Evolutionary conservation across 2,888 invertebrate genomes (phyloP).

Genomic region (Sisyra nigra): DNA sequence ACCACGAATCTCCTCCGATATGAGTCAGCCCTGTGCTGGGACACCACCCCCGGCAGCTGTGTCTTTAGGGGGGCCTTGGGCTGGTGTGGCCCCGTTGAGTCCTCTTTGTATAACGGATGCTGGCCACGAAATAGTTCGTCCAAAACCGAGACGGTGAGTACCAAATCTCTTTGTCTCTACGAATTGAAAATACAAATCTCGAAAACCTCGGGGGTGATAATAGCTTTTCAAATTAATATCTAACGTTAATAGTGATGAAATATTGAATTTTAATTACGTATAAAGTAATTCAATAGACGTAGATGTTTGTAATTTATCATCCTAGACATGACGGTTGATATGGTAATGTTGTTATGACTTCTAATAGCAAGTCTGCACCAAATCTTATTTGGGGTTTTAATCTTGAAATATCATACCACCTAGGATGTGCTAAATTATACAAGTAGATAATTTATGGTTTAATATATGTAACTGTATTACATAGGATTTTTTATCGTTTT

Average conservation of each 20-base stretch:
- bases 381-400: no score
- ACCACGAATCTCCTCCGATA: not conserved
- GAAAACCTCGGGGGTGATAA: no score
- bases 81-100: constrained; percentile 41
- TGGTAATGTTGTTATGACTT: no score
- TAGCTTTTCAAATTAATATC: no score
- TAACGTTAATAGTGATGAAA: constrained; percentile 12
- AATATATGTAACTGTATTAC: no score
- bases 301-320: constrained; percentile 8
- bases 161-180: no score
- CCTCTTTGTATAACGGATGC: constrained; percentile 52
- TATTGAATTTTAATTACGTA: constrained; percentile 18
- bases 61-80: constrained; percentile 17
- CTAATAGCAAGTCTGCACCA: no score
- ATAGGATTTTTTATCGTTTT: no score
- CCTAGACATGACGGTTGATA: constrained; percentile 5
- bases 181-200: no score
- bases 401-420: no score
- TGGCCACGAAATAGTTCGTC: constrained; percentile 71
- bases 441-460: no score
- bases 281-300: constrained; percentile 17
- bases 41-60: constrained; percentile 8
- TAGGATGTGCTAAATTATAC: no score
- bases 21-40: constrained; percentile 8
- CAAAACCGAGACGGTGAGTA: constrained; percentile 66